These are phyloP conservation scores for Heloderma charlesbogerti DNA, from an alignment of 2,113 vertebrate genomes.

Conservation along the genomic window DNA sequence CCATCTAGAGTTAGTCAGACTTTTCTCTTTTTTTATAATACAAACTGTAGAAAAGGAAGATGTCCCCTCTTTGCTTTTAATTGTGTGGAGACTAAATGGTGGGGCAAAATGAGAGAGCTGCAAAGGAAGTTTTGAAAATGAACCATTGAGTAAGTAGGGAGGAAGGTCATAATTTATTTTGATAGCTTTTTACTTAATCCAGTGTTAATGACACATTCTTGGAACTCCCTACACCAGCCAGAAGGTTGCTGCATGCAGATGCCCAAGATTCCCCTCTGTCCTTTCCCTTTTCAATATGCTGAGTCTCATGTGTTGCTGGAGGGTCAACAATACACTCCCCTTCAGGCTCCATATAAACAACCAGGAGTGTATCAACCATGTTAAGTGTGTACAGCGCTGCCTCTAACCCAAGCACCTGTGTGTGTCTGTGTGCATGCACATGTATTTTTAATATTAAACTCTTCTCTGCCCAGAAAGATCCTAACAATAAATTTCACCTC, in stretches of 20 bases:
- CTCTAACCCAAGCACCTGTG: not conserved
- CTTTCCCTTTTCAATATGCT: not conserved
- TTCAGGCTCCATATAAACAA: not conserved
- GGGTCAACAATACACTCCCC: rapidly evolving
- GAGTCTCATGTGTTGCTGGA: rapidly evolving
- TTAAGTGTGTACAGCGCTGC: not conserved
- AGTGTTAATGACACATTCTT: not conserved
- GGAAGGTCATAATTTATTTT: not conserved
- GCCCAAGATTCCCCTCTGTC: not conserved
- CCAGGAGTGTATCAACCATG: not conserved
- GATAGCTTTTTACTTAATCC: not conserved
- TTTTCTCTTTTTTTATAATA: not conserved
- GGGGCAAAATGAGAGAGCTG: conserved; percentile 10
- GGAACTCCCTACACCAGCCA: not conserved
- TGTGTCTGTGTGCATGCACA: not conserved
- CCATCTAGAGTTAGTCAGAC: not conserved
- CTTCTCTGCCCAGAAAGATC: not conserved
- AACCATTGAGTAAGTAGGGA: conserved; percentile 9
- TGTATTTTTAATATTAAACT: not conserved
- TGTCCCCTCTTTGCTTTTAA: not conserved
- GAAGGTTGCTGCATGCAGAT: not conserved
- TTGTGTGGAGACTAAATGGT: not conserved
- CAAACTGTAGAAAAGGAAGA: not conserved
- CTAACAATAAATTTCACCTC: too few relatives aligned
- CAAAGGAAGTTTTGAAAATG: conserved; percentile 4